phyloP scores from a whole-genome alignment of 2,113 vertebrate genomes.

The Chionomys nivalis region DNA sequence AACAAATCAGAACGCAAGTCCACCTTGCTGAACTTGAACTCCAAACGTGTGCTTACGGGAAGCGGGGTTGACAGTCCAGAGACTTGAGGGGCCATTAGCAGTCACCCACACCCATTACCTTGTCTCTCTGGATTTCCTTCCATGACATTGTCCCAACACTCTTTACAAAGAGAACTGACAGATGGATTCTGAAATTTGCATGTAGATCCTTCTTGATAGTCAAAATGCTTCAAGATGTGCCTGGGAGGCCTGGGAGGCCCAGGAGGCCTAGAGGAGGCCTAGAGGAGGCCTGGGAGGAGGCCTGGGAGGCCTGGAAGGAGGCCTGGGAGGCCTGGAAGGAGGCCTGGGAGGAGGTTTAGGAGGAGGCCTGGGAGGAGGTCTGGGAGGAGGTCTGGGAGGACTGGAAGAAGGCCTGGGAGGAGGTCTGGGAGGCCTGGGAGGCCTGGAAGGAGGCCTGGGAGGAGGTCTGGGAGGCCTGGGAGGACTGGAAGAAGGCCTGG shows the following conservation, averaged over 20 bases:
- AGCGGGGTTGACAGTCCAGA: constrained; percentile 85
- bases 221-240: constrained; percentile 84
- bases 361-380: too few species aligned
- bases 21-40: constrained; percentile 83
- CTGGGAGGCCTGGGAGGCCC: constrained; percentile 11
- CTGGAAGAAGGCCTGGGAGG: background rate
- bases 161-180: constrained; percentile 81
- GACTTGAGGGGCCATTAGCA: constrained; percentile 85
- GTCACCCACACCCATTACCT: constrained; percentile 84
- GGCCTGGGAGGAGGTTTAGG: background rate
- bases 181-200: constrained; percentile 83
- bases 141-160: constrained; percentile 73
- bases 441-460: background rate
- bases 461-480: background rate
- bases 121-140: constrained; percentile 89
- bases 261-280: too few species aligned
- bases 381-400: too few species aligned
- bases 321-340: background rate
- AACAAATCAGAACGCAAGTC: constrained; percentile 74
- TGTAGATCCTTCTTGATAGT: constrained; percentile 76
- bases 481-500: background rate
- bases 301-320: background rate
- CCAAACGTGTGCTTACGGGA: constrained; percentile 84
- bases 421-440: background rate
- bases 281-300: background rate